These are phyloP conservation scores for Garrulus glandarius DNA, from an alignment of 2,797 vertebrate species.

Conservation along the genomic window DNA sequence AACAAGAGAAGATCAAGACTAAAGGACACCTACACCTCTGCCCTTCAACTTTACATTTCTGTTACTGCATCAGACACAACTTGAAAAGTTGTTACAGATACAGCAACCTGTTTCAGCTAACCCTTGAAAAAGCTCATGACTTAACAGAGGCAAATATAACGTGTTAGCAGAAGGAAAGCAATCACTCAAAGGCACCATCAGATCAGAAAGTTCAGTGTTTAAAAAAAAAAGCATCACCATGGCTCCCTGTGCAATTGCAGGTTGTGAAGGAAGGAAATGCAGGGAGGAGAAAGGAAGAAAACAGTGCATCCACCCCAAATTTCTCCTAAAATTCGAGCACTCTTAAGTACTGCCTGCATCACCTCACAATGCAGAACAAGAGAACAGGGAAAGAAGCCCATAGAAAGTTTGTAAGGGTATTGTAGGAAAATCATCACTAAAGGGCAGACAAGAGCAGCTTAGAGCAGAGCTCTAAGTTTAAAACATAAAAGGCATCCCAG, in stretches of 20 bases:
- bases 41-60: neutral
- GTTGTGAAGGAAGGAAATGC: neutral
- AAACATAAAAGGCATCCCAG: neutral
- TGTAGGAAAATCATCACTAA: neutral
- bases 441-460: neutral
- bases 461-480: neutral
- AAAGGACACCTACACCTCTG: neutral
- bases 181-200: neutral
- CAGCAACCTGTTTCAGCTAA: neutral
- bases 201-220: neutral
- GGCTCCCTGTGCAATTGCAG: neutral
- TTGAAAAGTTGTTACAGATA: neutral
- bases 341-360: neutral
- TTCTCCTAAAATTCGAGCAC: neutral
- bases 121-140: neutral
- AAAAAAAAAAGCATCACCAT: neutral
- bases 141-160: neutral
- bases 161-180: neutral
- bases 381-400: neutral
- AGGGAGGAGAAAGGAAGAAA: neutral
- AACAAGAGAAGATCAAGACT: neutral
- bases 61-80: neutral
- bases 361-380: neutral
- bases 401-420: rapidly evolving
- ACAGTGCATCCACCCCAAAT: neutral